Conservation (phyloP, 2,888 invertebrate genomes). For the Aquatica leii region DNA sequence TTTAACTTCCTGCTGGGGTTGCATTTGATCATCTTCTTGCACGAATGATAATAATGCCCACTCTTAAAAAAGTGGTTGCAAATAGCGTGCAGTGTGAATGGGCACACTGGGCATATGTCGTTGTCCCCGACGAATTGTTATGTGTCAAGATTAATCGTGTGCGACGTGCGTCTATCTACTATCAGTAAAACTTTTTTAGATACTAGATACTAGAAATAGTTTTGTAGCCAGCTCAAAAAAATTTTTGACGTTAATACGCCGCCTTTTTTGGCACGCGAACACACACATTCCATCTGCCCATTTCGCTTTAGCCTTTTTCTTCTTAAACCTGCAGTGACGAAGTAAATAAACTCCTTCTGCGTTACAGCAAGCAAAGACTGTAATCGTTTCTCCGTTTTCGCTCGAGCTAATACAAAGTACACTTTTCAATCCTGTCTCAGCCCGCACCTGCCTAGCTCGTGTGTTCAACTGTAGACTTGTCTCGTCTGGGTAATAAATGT, state of each 20-base stretch:
- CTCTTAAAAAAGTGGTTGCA: background rate
- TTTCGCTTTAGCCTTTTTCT: conserved; percentile 28
- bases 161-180: background rate
- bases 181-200: conserved; percentile 1
- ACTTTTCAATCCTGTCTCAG: too few relatives aligned
- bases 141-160: background rate
- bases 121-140: background rate
- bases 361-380: conserved; percentile 31
- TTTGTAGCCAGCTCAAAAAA: conserved; percentile 26
- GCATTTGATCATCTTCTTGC: too few relatives aligned
- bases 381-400: conserved; percentile 36
- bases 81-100: background rate
- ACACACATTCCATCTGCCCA: conserved; percentile 25
- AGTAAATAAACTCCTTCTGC: conserved; percentile 31
- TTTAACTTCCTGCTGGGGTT: too few relatives aligned
- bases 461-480: too few relatives aligned
- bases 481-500: too few relatives aligned
- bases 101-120: background rate
- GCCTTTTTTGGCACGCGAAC: conserved; percentile 34
- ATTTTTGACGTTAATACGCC: conserved; percentile 27
- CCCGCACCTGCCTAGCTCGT: too few relatives aligned
- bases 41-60: conserved; percentile 1
- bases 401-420: background rate
- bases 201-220: conserved; percentile 17
- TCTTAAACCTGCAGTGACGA: conserved; percentile 34